A percentile compares a stretch with the other conserved stretches of the same genome.
phyloP scores from a whole-genome alignment of 1,140 invertebrate species.

The Macrobrachium rosenbergii region DNA sequence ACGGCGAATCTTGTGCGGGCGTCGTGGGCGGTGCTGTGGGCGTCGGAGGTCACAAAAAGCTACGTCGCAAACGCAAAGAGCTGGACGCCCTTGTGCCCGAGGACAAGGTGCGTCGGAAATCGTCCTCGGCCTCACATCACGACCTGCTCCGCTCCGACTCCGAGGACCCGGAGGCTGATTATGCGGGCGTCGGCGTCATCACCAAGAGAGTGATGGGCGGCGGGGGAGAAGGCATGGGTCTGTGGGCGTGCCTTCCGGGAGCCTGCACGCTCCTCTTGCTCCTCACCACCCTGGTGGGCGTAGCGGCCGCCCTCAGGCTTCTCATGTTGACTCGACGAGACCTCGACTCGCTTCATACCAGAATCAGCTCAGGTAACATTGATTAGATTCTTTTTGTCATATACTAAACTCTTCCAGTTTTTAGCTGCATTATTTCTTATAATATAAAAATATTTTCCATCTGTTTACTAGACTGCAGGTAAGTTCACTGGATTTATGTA shows the following conservation, averaged over 20 bases:
- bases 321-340: slow-evolving; percentile 62
- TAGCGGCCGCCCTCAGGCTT: slow-evolving; percentile 58
- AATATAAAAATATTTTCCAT: too few relatives aligned
- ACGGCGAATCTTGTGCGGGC: slow-evolving; percentile 55
- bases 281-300: slow-evolving; percentile 59
- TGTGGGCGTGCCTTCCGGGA: slow-evolving; percentile 59
- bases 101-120: slow-evolving; percentile 64
- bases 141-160: slow-evolving; percentile 62
- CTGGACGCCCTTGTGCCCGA: slow-evolving; percentile 65
- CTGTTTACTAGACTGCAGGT: too few relatives aligned
- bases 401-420: too few relatives aligned
- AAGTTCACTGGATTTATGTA: too few relatives aligned
- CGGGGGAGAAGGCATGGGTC: slow-evolving; percentile 3
- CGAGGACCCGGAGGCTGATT: slow-evolving; percentile 61
- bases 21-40: slow-evolving; percentile 40
- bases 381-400: too few relatives aligned
- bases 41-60: slow-evolving; percentile 57
- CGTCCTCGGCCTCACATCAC: slow-evolving; percentile 57
- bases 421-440: too few relatives aligned
- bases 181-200: slow-evolving; percentile 44
- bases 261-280: slow-evolving; percentile 60
- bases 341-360: slow-evolving; percentile 54
- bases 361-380: slow-evolving; percentile 59
- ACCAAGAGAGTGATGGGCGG: slow-evolving; percentile 44
- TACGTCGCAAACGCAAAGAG: slow-evolving; percentile 65